Evolutionary conservation across 1,140 invertebrate species (phyloP), one percentile per base, ranked within the genome.

Genomic region (Cydia fagiglandana): DNA sequence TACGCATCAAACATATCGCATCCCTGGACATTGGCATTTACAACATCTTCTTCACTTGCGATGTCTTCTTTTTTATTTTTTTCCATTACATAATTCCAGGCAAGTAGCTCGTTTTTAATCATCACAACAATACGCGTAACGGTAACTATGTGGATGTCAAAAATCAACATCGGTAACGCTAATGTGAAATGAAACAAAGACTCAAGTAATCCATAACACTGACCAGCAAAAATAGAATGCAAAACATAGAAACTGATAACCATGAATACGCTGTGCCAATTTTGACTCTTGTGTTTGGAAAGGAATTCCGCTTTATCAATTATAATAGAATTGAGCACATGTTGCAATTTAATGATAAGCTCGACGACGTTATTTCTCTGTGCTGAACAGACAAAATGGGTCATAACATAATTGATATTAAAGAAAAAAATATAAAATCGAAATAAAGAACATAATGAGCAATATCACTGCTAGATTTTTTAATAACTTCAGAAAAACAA

Each of bases 1-100:
- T 70, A 70, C 4, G 66, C 28, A n/a, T 70, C n/a, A 12, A 70
- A 70, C 66, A 70, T 70, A 9, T 15, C 66, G 30, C 9, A 17
- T 9, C 17, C 41, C 66, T 17, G n/a, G 2, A 12, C 7, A 4
- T 9, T 15, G 4, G 17, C n/a, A 66, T 34, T 24, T 17, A 10
- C 15, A 3, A 2, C n/a, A n/a, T n/a, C n/a, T n/a, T n/a, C 34
- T 17, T 70, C 66, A 38, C 9, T 3, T 15, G 10, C 4, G 13
- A 38, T 38, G 15, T 20, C 2, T 17, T 20, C 6, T n/a, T 70
- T 10, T 4, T 2, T 70, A 7, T 70, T 6, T 17, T 38, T 5
- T 38, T 38, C n/a, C 15, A 70, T 70, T 38, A 17, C 34, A n/a
- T 38, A 2, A 17, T 6, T 70, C 66, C 66, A 70, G 5, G 34